A percentile compares a stretch with the other conserved stretches of the same genome.
Evolutionary conservation across 2,797 vertebrate genomes (phyloP).

Genomic region (Trichosurus vulpecula): DNA sequence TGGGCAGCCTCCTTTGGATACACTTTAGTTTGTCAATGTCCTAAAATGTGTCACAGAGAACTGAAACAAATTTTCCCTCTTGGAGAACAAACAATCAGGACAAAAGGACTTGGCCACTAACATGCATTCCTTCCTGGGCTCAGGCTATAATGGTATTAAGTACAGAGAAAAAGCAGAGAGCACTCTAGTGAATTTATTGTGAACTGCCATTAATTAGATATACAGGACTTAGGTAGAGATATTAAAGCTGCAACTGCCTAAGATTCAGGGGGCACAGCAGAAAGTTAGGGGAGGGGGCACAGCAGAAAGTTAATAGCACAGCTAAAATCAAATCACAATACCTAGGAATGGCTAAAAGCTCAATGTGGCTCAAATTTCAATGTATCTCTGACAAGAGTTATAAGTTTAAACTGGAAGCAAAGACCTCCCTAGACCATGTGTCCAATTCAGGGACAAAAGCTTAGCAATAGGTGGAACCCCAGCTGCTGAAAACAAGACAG

Average conservation of each 20-base stretch:
- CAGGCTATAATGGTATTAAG: neutral
- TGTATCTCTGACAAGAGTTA: neutral
- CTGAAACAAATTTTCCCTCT: neutral
- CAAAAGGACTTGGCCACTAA: neutral
- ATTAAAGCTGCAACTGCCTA: no score
- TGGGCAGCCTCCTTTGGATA: neutral
- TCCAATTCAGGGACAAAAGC: neutral
- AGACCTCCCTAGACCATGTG: neutral
- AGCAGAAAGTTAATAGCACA: neutral
- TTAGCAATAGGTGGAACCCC: no score
- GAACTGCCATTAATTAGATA: neutral
- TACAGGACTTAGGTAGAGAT: neutral
- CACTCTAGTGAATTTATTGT: neutral
- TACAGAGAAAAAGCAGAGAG: neutral
- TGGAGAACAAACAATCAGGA: no score
- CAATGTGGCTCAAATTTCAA: neutral
- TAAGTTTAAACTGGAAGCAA: neutral
- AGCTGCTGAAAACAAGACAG: no score
- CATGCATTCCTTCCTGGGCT: neutral
- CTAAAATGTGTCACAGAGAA: neutral
- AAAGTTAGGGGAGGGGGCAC: no score
- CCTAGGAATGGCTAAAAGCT: neutral
- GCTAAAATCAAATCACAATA: neutral
- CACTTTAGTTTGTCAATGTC: neutral
- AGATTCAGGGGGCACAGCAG: no score